Conservation (phyloP, 2,888 invertebrate genomes). For the Papilio demoleus region DNA sequence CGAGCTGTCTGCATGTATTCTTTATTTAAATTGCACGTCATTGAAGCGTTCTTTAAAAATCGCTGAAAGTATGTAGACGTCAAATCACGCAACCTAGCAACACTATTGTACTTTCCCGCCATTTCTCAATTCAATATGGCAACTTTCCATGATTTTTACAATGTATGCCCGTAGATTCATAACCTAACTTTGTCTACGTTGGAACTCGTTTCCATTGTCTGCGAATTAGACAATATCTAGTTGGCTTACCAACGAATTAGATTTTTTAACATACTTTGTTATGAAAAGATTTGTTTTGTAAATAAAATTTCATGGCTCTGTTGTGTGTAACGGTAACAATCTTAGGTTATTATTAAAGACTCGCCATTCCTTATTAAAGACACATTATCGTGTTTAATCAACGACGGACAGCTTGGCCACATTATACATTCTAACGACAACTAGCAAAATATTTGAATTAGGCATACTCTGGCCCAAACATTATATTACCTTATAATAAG, state of each 20-base stretch:
- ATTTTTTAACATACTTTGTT: too few relatives aligned
- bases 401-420: too few relatives aligned
- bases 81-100: slow-evolving; percentile 51
- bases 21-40: slow-evolving; percentile 33
- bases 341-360: too few relatives aligned
- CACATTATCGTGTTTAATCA: too few relatives aligned
- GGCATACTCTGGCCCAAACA: too few relatives aligned
- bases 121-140: slow-evolving; percentile 46
- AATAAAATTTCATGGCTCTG: too few relatives aligned
- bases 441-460: too few relatives aligned
- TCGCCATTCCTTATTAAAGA: too few relatives aligned
- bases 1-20: slow-evolving; percentile 22
- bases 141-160: slow-evolving; percentile 62
- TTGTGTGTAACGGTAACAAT: too few relatives aligned
- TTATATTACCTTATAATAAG: too few relatives aligned
- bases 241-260: neutral
- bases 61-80: slow-evolving; percentile 38
- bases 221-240: neutral
- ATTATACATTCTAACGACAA: too few relatives aligned
- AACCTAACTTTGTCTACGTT: slow-evolving; percentile 54
- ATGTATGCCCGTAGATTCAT: slow-evolving; percentile 51
- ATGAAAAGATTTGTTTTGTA: too few relatives aligned
- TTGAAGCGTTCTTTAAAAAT: slow-evolving; percentile 28
- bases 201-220: slow-evolving; percentile 43
- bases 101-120: slow-evolving; percentile 48